Conservation (phyloP, 2,113 vertebrate species). For the Bolborhynchus lineola region DNA sequence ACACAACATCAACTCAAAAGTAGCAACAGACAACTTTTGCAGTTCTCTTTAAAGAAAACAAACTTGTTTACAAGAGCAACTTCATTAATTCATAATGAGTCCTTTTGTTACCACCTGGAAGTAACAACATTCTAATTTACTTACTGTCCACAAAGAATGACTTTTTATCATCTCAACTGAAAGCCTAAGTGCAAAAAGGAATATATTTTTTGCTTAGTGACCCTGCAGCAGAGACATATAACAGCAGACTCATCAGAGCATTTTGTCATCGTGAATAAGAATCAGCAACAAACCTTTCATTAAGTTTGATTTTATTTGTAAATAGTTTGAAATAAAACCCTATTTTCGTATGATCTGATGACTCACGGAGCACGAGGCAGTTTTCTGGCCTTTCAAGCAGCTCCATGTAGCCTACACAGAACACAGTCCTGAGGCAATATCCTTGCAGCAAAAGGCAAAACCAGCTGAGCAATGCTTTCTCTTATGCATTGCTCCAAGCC, state of each 20-base stretch:
- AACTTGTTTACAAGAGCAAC: background rate
- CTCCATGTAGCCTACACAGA: background rate
- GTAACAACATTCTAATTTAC: background rate
- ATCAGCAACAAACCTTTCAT: background rate
- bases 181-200: background rate
- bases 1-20: background rate
- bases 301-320: conserved; percentile 47
- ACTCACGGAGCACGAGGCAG: conserved; percentile 31
- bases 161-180: background rate
- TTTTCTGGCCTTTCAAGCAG: background rate
- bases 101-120: conserved; percentile 19
- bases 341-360: conserved; percentile 35
- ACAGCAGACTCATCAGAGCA: background rate
- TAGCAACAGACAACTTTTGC: background rate
- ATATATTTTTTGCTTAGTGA: background rate
- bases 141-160: background rate
- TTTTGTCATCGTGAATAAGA: background rate
- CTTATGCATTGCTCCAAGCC: background rate
- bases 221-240: background rate
- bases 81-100: conserved; percentile 4
- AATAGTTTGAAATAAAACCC: conserved; percentile 28
- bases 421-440: background rate
- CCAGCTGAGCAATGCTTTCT: background rate
- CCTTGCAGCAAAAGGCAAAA: background rate
- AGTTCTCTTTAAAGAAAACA: background rate